Percentiles rank a stretch among this genome's conserved stretches.
phyloP scores from a whole-genome alignment of 2,888 invertebrate species.

The Stramonita haemastoma region DNA sequence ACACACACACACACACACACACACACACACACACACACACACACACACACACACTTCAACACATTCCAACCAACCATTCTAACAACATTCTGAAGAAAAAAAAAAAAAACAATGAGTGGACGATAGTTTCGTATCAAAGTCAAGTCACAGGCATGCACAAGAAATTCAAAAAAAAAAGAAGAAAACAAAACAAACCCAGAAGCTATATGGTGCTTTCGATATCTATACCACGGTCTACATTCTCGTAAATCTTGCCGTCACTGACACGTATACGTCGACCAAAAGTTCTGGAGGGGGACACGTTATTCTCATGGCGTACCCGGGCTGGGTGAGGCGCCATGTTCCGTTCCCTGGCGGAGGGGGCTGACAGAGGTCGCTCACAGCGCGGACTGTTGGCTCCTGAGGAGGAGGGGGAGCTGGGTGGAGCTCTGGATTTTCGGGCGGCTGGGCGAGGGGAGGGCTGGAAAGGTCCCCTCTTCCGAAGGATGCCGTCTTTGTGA shows the following conservation, averaged over 20 bases:
- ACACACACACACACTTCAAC: neutral
- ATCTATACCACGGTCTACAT: conserved; percentile 55
- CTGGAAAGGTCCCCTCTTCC: conserved; percentile 37
- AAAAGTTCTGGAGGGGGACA: conserved; percentile 8
- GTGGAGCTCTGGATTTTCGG: neutral
- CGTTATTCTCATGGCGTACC: neutral
- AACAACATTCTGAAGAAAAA: neutral
- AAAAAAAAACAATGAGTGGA: neutral
- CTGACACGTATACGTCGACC: conserved; percentile 51
- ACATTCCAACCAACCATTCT: neutral
- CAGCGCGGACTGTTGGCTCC: neutral
- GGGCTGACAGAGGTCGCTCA: neutral
- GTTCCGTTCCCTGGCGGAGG: neutral
- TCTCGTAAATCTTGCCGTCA: conserved; percentile 69
- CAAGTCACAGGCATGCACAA: neutral
- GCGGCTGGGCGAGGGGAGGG: conserved; percentile 1
- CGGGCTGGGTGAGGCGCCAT: neutral
- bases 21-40: neutral
- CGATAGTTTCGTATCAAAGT: neutral
- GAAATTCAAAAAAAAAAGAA: neutral
- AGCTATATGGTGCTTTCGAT: conserved; percentile 48
- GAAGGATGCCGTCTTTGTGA: conserved; percentile 45
- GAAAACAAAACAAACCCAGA: neutral
- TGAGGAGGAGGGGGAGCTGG: neutral
- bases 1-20: neutral